phyloP scores from a whole-genome alignment of 35 echinoderm and acorn worm species.

The Ophiothrix spiculata region DNA sequence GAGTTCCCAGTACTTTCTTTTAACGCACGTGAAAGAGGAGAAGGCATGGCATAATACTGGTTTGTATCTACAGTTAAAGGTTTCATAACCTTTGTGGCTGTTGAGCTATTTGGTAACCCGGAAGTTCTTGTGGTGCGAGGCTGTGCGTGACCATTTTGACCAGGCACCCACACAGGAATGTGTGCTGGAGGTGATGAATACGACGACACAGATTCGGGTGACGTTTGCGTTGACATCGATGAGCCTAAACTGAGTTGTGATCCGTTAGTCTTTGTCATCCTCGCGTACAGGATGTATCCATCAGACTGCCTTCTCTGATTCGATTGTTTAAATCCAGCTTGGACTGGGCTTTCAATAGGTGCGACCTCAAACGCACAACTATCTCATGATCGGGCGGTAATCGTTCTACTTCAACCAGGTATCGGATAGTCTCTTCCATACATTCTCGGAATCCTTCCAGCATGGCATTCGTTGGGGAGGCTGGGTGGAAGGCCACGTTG shows the following conservation, averaged over 20 bases:
- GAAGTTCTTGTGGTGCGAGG: not conserved
- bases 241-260: not conserved
- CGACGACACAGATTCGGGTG: slow-evolving; percentile 20
- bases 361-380: slow-evolving; percentile 57
- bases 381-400: slow-evolving; percentile 64
- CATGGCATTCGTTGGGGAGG: slow-evolving; percentile 49
- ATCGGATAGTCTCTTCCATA: slow-evolving; percentile 74
- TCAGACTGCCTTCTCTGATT: not conserved
- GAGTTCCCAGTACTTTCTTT: slow-evolving; percentile 26
- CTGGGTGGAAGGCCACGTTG: slow-evolving; percentile 8
- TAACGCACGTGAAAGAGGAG: slow-evolving; percentile 25
- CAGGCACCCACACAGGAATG: slow-evolving; percentile 5
- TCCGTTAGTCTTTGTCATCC: not conserved
- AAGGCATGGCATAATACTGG: slow-evolving; percentile 68
- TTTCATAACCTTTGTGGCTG: slow-evolving; percentile 40
- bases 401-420: slow-evolving; percentile 58
- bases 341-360: slow-evolving; percentile 48
- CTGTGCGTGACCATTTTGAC: not conserved
- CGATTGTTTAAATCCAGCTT: slow-evolving; percentile 63
- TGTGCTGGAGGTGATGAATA: not conserved
- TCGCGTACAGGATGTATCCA: not conserved
- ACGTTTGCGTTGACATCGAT: slow-evolving; percentile 37
- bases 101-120: not conserved
- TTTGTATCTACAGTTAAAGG: slow-evolving; percentile 70
- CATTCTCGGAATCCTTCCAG: slow-evolving; percentile 66